Conservation (phyloP, 2,888 invertebrate genomes). For the Meteorus cinctellus region DNA sequence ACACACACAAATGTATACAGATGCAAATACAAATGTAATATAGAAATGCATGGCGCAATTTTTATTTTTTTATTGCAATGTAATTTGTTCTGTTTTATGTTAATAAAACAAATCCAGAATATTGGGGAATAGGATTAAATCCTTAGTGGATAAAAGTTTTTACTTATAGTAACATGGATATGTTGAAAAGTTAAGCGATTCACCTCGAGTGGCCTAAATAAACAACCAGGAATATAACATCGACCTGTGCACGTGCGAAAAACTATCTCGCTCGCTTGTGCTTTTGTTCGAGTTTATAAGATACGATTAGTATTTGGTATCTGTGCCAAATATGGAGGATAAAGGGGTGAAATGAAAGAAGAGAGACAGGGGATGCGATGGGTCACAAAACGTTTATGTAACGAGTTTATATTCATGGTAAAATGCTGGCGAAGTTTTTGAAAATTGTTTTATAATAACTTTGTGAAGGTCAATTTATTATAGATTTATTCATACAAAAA, state of each 20-base stretch:
- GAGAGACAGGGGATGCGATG: neutral
- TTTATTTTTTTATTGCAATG: neutral
- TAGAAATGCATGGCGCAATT: slow-evolving; percentile 6
- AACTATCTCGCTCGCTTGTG: slow-evolving; percentile 46
- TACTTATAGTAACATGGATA: neutral
- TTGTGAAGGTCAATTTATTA: neutral
- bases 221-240: slow-evolving; percentile 73
- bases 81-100: neutral
- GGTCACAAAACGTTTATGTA: neutral
- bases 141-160: slow-evolving; percentile 21
- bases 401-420: neutral
- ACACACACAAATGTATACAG: slow-evolving; percentile 41
- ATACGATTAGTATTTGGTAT: neutral
- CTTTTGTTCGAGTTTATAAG: slow-evolving; percentile 31
- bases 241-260: slow-evolving; percentile 60
- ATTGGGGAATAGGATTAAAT: slow-evolving; percentile 17
- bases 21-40: slow-evolving; percentile 9
- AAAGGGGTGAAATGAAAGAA: neutral
- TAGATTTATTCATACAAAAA: neutral
- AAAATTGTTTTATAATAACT: neutral
- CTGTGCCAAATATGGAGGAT: neutral
- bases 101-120: neutral
- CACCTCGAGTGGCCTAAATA: slow-evolving; percentile 73
- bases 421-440: neutral
- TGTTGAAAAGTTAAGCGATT: slow-evolving; percentile 58